Conservation (phyloP, 2,797 vertebrate genomes). For the Enteromius viviparus region DNA sequence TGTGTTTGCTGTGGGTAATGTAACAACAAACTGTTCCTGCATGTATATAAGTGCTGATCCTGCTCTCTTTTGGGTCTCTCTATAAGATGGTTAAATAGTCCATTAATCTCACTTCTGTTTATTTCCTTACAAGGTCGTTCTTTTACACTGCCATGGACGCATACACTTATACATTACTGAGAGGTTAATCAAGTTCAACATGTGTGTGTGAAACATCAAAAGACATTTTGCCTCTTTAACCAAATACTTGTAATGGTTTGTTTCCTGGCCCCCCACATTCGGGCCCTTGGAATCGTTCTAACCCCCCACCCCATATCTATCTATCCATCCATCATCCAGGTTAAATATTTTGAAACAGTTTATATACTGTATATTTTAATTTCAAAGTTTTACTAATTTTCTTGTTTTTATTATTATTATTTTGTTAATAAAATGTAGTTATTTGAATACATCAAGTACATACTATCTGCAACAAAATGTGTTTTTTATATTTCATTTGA, state of each 20-base stretch:
- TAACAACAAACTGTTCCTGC: neutral
- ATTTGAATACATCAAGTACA: neutral
- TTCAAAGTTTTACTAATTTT: neutral
- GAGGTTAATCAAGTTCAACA: neutral
- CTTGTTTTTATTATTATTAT: neutral
- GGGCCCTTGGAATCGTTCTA: no score
- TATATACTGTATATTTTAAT: neutral
- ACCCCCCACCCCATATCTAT: no score
- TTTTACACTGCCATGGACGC: constrained; percentile 48
- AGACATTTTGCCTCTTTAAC: neutral
- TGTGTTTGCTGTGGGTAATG: constrained; percentile 9
- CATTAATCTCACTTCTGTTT: constrained; percentile 60
- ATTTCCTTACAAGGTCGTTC: constrained; percentile 66
- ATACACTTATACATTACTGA: neutral
- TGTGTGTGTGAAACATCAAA: neutral
- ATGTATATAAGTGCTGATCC: constrained; percentile 21
- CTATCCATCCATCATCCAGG: no score
- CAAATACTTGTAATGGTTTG: neutral
- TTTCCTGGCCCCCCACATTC: no score
- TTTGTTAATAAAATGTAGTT: neutral
- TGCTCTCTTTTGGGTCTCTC: constrained; percentile 31
- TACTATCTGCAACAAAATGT: neutral
- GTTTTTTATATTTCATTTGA: neutral
- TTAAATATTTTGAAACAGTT: neutral
- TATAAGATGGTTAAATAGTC: constrained; percentile 58